These are phyloP conservation scores for Ips nitidus DNA, from an alignment of 1,140 invertebrate species.

Conservation along the genomic window DNA sequence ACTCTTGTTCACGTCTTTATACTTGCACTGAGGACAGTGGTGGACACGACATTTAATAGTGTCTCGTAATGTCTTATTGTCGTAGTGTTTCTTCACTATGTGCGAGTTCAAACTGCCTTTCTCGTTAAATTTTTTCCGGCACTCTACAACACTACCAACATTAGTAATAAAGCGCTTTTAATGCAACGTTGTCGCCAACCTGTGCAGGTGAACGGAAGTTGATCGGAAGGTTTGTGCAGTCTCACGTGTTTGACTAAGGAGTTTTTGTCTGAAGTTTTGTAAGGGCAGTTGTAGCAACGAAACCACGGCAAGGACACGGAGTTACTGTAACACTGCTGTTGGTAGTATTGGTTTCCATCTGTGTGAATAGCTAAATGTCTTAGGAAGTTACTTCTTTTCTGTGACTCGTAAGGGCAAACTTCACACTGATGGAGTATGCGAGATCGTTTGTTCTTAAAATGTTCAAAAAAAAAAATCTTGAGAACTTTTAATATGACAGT, in stretches of 20 bases:
- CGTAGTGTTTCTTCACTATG: background rate
- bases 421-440: too few relatives aligned
- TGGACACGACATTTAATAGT: background rate
- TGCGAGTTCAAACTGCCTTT: background rate
- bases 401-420: background rate
- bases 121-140: background rate
- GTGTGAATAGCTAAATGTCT: background rate
- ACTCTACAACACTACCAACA: background rate
- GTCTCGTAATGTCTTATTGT: background rate
- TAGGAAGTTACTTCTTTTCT: background rate
- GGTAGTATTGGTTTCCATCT: too few relatives aligned
- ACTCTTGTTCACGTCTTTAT: background rate
- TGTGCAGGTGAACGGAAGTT: conserved; percentile 11
- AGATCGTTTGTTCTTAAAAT: too few relatives aligned
- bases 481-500: too few relatives aligned
- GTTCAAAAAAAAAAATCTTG: too few relatives aligned
- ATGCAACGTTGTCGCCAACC: background rate
- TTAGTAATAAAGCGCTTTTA: background rate
- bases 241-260: conserved; percentile 14
- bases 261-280: conserved; percentile 9
- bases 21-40: background rate
- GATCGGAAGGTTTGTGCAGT: background rate
- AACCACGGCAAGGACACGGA: background rate
- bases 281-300: conserved; percentile 12
- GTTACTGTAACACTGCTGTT: too few relatives aligned